Conservation (phyloP, 2,113 vertebrate species). For the Platysternon megacephalum region DNA sequence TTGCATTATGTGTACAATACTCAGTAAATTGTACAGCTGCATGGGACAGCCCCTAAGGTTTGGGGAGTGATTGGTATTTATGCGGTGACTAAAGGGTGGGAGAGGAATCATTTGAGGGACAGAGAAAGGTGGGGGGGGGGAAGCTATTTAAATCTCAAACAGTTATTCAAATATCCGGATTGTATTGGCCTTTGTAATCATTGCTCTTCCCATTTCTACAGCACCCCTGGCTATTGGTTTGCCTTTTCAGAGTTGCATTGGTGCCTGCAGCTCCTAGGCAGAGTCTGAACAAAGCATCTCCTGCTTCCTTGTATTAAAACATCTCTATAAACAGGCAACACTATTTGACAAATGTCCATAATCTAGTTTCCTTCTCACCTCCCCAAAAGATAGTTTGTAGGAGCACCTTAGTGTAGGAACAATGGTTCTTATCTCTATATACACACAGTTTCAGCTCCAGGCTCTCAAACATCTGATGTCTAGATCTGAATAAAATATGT, state of each 20-base stretch:
- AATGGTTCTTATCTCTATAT: neutral
- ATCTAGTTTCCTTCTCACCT: slow-evolving; percentile 31
- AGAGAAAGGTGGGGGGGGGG: neutral
- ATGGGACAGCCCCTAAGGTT: neutral
- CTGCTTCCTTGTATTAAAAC: slow-evolving; percentile 25
- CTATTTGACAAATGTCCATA: slow-evolving; percentile 25
- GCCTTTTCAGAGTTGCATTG: slow-evolving; percentile 30
- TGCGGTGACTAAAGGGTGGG: neutral
- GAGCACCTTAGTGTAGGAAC: neutral
- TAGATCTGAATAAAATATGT: neutral
- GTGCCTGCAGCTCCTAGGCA: slow-evolving; percentile 32
- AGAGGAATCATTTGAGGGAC: neutral
- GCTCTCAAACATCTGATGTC: neutral
- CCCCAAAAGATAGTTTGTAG: slow-evolving; percentile 10
- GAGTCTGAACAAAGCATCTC: slow-evolving; percentile 21
- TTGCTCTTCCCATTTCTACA: neutral
- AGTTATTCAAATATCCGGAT: neutral
- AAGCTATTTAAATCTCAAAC: neutral
- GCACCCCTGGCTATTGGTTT: slow-evolving; percentile 3
- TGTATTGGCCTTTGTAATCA: neutral
- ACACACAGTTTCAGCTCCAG: neutral
- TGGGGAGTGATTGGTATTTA: slow-evolving; percentile 32
- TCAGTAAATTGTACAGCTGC: neutral
- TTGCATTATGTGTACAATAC: slow-evolving; percentile 2
- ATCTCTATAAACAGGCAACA: slow-evolving; percentile 10